Base-by-base conservation (phyloP, 2,113 vertebrate species). In the Phylloscopus trochilus region DNA sequence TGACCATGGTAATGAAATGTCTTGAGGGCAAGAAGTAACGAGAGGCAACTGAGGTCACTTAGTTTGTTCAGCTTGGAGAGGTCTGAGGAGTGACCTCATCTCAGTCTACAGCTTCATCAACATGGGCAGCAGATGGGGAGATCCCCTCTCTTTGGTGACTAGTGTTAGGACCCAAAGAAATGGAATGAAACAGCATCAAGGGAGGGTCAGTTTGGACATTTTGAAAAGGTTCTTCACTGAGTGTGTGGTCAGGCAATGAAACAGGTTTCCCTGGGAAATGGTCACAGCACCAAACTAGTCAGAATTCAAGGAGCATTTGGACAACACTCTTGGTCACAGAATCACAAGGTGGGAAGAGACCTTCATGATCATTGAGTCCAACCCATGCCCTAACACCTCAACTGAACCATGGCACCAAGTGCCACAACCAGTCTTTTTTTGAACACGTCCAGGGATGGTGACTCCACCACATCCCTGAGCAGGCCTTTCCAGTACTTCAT, bases 61-160 rank as follows among this genome's bases (percentile, higher is more conserved):
- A 17, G 4, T 3, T 80, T 75, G 4, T 77, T 93, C 39, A 55
- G 1, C 19, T 27, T 85, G 39, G 21, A 73, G 31, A 60, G 66
- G n/a, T 30, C 27, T 63, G 37, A 81, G 27, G 9, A 27, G 3
- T 31, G 31, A 14, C n/a, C n/a, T 76, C 27, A 44, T 58, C 1
- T 2, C 46, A 26, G 15, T 39, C 79, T n/a, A 17, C 35, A 47
- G 2, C 18, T 77, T 59, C 6, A 33, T 43, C 18, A 58, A 11
- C 3, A 13, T 2, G 6, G 15, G 7, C 49, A 88, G 70, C 1
- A 2, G n/a, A 73, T 3, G 2, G 2, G 3, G 2, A 73, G 16
- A 28, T 44, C 15, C 21, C 4, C 2, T 80, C 22, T 74, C 35
- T 33, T 49, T 74, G 31, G 24, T 49, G 21, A 33, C 49, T 58